phyloP scores from a whole-genome alignment of 64 coral and sea anemone species.

The Hydrozoanthus tunicans region DNA sequence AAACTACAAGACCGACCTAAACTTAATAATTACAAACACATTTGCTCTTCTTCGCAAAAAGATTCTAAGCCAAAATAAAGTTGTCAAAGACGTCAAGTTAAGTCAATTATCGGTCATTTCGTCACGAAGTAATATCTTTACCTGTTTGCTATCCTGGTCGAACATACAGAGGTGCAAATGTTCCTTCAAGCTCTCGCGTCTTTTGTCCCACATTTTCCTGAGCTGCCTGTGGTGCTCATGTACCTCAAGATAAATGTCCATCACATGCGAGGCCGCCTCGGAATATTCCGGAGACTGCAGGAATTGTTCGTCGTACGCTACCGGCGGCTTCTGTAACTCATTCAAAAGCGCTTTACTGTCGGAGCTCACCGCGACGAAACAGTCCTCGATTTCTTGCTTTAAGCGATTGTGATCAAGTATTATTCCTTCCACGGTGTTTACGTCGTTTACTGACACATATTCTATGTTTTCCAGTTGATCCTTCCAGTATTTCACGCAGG shows the following conservation, averaged over 20 bases:
- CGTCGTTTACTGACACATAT: constrained; percentile 63
- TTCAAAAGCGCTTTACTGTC: constrained; percentile 95
- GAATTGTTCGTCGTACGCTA: constrained; percentile 84
- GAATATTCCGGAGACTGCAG: constrained; percentile 93
- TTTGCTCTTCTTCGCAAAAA: too few species aligned
- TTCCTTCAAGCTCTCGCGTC: constrained; percentile 71
- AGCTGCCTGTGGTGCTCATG: constrained; percentile 98
- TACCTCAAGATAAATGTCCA: constrained; percentile 97
- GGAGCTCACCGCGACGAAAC: constrained; percentile 81
- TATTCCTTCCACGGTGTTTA: constrained; percentile 70
- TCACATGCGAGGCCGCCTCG: constrained; percentile 94
- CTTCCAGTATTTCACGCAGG: constrained; percentile 90
- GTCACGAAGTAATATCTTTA: constrained; percentile 26
- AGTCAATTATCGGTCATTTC: neutral
- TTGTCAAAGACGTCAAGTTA: neutral
- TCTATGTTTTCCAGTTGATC: constrained; percentile 58
- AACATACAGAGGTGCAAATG: constrained; percentile 95
- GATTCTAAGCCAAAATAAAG: too few species aligned
- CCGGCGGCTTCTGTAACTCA: constrained; percentile 85
- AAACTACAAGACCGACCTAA: too few species aligned
- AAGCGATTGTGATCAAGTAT: constrained; percentile 70
- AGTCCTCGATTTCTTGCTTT: constrained; percentile 87
- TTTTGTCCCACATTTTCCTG: constrained; percentile 91
- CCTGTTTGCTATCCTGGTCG: constrained; percentile 98
- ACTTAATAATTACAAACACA: too few species aligned